These are phyloP conservation scores for Sarcophaga carnaria DNA, from an alignment of 2,888 invertebrate species.

Conservation along the genomic window DNA sequence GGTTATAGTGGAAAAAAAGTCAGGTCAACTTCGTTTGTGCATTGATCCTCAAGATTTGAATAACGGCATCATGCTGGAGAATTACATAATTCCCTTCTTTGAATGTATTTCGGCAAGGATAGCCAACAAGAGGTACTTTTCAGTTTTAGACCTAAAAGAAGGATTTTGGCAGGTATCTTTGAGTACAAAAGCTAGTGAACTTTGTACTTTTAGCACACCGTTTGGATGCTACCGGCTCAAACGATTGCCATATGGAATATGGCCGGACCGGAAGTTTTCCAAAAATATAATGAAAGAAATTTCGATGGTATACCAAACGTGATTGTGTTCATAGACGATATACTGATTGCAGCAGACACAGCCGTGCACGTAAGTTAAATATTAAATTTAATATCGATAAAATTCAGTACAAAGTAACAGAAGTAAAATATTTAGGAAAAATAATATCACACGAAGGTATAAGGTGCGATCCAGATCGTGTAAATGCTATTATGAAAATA, in stretches of 20 bases:
- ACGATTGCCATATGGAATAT: conserved; percentile 44
- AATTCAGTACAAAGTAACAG: conserved; percentile 48
- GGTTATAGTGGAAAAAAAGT: no score
- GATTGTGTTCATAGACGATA: no score
- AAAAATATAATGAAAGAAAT: conserved; percentile 73
- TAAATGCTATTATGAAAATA: no score
- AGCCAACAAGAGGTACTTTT: conserved; percentile 59
- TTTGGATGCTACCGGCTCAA: conserved; percentile 72
- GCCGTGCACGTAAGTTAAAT: no score
- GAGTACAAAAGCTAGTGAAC: conserved; percentile 48
- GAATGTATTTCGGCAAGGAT: conserved; percentile 41
- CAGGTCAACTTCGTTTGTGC: no score
- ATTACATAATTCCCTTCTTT: no score
- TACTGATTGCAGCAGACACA: no score
- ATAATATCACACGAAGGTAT: background rate
- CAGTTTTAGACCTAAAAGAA: conserved; percentile 47
- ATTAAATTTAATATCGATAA: no score
- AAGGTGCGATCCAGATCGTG: no score
- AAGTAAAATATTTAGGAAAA: conserved; percentile 74
- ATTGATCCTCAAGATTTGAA: conserved; percentile 66
- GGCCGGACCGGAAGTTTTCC: conserved; percentile 68
- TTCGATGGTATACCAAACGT: conserved; percentile 73
- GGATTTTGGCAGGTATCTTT: conserved; percentile 69
- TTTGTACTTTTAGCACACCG: conserved; percentile 65
- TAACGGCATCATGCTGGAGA: conserved; percentile 35